Evolutionary conservation across 2,113 vertebrate species (phyloP).

Genomic region (Mormyrus iriodes): DNA sequence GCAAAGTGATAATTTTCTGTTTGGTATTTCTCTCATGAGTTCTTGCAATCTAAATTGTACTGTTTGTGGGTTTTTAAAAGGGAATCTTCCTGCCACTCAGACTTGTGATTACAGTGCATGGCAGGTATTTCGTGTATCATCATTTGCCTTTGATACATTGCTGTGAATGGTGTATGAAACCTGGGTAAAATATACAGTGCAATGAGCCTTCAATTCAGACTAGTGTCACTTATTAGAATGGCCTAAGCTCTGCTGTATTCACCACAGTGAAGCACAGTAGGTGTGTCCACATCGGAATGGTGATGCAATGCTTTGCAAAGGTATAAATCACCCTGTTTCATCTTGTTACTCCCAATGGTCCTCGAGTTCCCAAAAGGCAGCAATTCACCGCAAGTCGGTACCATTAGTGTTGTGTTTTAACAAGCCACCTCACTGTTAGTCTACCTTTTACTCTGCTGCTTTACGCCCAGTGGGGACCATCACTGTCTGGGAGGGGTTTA

Average conservation of each 20-base stretch:
- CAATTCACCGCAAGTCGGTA: neutral
- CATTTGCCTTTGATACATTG: neutral
- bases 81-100: neutral
- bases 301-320: neutral
- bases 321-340: neutral
- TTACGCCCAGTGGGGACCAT: neutral
- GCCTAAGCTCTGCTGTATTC: neutral
- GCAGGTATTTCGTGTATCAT: neutral
- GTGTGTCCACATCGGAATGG: neutral
- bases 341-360: constrained; percentile 1
- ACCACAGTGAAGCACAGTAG: neutral
- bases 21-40: neutral
- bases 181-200: neutral
- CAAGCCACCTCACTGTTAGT: neutral
- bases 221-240: constrained; percentile 1
- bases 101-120: neutral
- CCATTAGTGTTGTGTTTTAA: neutral
- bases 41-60: neutral
- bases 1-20: neutral
- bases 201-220: neutral
- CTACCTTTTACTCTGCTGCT: neutral
- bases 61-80: neutral
- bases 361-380: neutral
- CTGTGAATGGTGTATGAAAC: too few relatives aligned
- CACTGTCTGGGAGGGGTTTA: constrained; percentile 24